Base-by-base conservation (phyloP, 2,888 invertebrate species). In the Rhimphoctona megacephalus region DNA sequence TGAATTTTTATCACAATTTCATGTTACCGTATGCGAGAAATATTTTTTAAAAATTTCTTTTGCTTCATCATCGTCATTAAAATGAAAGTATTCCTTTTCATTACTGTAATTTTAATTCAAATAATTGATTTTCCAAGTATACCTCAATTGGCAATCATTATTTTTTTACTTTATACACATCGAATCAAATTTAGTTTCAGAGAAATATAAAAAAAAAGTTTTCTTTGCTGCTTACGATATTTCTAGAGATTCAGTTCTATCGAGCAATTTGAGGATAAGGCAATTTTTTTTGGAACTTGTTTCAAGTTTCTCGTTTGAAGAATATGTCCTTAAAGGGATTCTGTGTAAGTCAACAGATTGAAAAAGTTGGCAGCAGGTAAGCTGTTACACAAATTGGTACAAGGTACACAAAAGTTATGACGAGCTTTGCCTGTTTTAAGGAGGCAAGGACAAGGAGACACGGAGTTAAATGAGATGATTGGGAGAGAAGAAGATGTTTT, bases 321-420 rank as follows among this genome's bases (percentile, higher is more conserved):
- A 46, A 64, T 46, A 46, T 14, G 46, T 64, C n/a, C 74, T 57
- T 74, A 57, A 36, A 74, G 36, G 74, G 74, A 39, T 74, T 61
- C 25, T 30, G 19, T 25, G 61, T 39, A 74, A 74, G 33, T 57
- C 61, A 61, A 61, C 61, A 74, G 39, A 57, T 74, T 74, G 74
- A 61, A 74, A 74, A 61, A 74, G 61, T 74, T 57, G 17, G 43
- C 39, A 61, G 43, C 17, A 57, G 39, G 61, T 57, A 57, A 74
- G 57, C 17, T 57, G 72, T 61, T 74, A 74, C 57, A 22, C 54
- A 74, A 74, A 74, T n/a, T 74, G 74, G 57, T 61, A 74, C 74
- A 46, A 57, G 57, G 57, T 74, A 74, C 74, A 74, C 39, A 61
- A 74, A 74, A 74, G 61, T 74, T 74, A 74, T 74, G 43, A 43